A percentile compares a stretch with the other conserved stretches of the same genome.
Evolutionary conservation across 1,140 invertebrate genomes (phyloP).

Genomic region (Teleopsis dalmanni): DNA sequence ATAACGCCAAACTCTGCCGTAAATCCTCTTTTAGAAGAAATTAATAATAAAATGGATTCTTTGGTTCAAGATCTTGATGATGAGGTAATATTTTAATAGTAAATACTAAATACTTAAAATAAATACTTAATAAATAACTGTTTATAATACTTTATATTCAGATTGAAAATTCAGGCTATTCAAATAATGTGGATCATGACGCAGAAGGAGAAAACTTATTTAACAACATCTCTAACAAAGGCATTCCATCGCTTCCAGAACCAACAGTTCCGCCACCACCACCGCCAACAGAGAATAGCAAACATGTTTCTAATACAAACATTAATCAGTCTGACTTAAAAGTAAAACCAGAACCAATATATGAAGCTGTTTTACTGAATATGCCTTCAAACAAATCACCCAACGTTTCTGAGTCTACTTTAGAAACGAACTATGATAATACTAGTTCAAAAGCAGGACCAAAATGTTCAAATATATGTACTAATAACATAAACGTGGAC

Average conservation of each 20-base stretch:
- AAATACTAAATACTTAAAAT: too few relatives aligned
- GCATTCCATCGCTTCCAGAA: constrained; percentile 60
- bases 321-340: constrained; percentile 38
- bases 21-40: constrained; percentile 69
- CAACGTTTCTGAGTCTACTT: constrained; percentile 2
- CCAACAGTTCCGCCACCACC: constrained; percentile 64
- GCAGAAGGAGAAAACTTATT: too few relatives aligned
- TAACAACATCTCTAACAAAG: constrained; percentile 45
- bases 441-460: not conserved
- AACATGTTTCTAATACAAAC: constrained; percentile 17
- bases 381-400: constrained; percentile 3
- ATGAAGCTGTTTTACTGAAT: constrained; percentile 71
- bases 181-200: not conserved
- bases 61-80: constrained; percentile 71
- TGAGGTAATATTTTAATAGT: too few relatives aligned
- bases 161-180: not conserved
- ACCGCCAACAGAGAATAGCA: constrained; percentile 40
- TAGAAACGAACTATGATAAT: not conserved
- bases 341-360: constrained; percentile 62
- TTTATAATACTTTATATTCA: too few relatives aligned
- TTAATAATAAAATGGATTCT: constrained; percentile 74
- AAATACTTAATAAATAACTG: too few relatives aligned
- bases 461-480: constrained; percentile 6
- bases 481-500: too few relatives aligned
- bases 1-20: constrained; percentile 51